Base-by-base conservation (phyloP, 1,140 invertebrate species). In the Oppia nitens region DNA sequence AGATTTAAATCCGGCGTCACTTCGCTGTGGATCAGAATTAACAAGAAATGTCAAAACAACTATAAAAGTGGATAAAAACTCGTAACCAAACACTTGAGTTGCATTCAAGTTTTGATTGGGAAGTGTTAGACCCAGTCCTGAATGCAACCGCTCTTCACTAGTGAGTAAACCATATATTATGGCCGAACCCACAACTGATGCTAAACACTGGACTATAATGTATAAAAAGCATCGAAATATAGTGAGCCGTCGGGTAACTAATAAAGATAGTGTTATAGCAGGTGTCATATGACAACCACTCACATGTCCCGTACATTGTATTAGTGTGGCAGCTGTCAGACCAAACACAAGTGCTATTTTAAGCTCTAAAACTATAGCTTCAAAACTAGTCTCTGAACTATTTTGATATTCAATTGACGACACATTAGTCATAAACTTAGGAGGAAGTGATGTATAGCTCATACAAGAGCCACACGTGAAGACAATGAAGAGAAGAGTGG, bases 241-340 rank as follows among this genome's bases (percentile, higher is more conserved):
- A 45, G 65, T 68, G 6, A 75, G 69, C 47, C 68, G 64, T 6
- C 73, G 60, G 9, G 71, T 70, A 40, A 72, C 66, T 9, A 74
- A 21, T 9, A 66, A 51, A 14, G 64, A 59, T 9, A 67, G 20
- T 12, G 71, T 70, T 2, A 75, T 71, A 17, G 72, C 72, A 0
- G 73, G 72, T 63, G 75, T 75, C 55, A 74, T 70, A 60, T 74
- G 73, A 11, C 67, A 73, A 3, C 74, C 73, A 57, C 70, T 72
- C 4, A 74, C 63, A 58, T 71, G 68, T 14, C 66, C 70, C n/a
- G 73, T 63, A 55, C 66, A 63, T 48, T 65, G 65, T 0, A 68
- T 60, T 12, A 68, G 29, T n/a, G 72, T 71, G 21, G 69, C 71
- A 14, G 73, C 69, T 17, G 66, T 60, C 11, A 75, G 65, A 47